Percentiles rank a stretch among this genome's conserved stretches.
These are phyloP conservation scores for Diarsia mendica DNA, from an alignment of 2,888 invertebrate genomes.

Conservation along the genomic window DNA sequence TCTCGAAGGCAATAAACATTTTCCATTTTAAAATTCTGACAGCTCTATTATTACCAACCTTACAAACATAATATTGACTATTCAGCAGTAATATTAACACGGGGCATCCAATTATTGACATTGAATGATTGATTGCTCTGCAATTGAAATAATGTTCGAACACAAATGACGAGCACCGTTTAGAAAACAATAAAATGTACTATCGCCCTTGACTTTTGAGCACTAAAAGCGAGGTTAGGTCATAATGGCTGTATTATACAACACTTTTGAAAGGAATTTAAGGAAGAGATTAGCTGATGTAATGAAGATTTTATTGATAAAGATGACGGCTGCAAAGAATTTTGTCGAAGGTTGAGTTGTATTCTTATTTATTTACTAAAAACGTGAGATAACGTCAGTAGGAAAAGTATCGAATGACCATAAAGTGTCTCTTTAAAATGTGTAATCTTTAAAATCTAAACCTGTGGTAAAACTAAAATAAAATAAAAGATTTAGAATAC, in stretches of 20 bases:
- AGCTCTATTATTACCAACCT: conserved; percentile 58
- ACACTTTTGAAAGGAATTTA: conserved; percentile 71
- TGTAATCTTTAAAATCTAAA: too few relatives aligned
- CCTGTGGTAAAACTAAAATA: too few relatives aligned
- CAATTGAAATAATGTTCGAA: conserved; percentile 60
- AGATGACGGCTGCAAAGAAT: conserved; percentile 30
- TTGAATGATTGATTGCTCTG: conserved; percentile 69
- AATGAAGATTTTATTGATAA: conserved; percentile 63
- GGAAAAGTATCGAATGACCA: not conserved
- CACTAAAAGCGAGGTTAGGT: conserved; percentile 73
- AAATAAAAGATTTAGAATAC: too few relatives aligned
- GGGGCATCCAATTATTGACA: conserved; percentile 74
- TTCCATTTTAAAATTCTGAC: conserved; percentile 44
- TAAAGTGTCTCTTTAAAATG: too few relatives aligned
- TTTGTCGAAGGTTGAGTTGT: conserved; percentile 17
- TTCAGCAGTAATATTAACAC: conserved; percentile 65
- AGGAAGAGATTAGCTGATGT: conserved; percentile 72
- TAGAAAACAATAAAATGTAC: conserved; percentile 79
- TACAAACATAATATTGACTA: conserved; percentile 55
- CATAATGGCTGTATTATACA: conserved; percentile 76
- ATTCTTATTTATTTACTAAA: not conserved
- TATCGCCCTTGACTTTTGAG: conserved; percentile 82
- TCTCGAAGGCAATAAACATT: conserved; percentile 21
- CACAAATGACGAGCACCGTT: conserved; percentile 62
- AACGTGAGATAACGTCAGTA: not conserved